These are phyloP conservation scores for Armadillidium nasatum DNA, from an alignment of 1,140 invertebrate species.

Conservation along the genomic window DNA sequence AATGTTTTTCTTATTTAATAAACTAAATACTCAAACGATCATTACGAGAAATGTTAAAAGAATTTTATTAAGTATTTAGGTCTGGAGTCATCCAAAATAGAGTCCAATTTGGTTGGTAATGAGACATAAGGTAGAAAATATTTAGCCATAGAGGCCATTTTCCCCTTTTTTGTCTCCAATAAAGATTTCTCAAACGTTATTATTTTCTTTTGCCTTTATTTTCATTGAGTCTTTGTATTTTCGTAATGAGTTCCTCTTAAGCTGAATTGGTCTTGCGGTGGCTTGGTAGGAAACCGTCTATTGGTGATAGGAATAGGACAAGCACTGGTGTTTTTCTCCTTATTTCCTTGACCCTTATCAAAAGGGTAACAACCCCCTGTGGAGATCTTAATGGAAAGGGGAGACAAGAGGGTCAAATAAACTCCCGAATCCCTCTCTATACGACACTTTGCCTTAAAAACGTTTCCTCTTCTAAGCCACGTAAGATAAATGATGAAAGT, in stretches of 20 bases:
- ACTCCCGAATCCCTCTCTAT: background rate
- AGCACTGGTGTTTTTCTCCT: background rate
- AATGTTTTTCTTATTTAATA: no score
- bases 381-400: slow-evolving; percentile 1
- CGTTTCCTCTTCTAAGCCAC: no score
- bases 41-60: no score
- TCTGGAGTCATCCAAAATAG: background rate
- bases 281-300: background rate
- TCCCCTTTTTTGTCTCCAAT: background rate
- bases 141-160: background rate
- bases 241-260: background rate
- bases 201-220: background rate
- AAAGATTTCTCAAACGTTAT: background rate
- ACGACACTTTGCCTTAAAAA: no score
- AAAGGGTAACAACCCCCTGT: background rate
- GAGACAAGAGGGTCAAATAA: background rate
- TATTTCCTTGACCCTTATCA: background rate
- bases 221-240: background rate
- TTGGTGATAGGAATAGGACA: background rate
- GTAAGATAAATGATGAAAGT: no score
- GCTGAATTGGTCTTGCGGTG: background rate
- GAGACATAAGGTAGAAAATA: slow-evolving; percentile 1
- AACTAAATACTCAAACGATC: no score
- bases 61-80: no score
- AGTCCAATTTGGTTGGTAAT: background rate